Evolutionary conservation across 2,797 vertebrate species (phyloP).

Genomic region (Morelia viridis): DNA sequence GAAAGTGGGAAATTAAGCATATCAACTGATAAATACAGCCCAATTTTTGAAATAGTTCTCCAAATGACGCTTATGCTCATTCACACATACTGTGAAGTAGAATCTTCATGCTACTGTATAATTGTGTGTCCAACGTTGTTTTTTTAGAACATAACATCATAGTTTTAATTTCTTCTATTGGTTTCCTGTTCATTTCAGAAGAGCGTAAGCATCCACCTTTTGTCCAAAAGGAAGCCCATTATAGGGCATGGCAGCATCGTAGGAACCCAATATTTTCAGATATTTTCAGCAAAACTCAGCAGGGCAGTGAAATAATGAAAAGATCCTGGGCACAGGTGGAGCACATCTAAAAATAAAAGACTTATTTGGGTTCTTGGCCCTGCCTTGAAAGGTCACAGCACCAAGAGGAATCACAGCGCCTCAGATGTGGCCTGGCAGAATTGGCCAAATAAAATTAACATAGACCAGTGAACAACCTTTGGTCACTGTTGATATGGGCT

Average conservation of each 20-base stretch:
- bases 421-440: constrained; percentile 48
- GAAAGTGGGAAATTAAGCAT: neutral
- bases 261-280: neutral
- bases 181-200: neutral
- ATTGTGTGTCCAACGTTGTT: neutral
- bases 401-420: constrained; percentile 37
- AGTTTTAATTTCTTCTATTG: neutral
- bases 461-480: constrained; percentile 50
- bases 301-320: neutral
- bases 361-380: constrained; percentile 39
- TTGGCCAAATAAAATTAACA: constrained; percentile 49
- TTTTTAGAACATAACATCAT: neutral
- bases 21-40: neutral
- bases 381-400: constrained; percentile 5
- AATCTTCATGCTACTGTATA: neutral
- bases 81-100: neutral
- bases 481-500: constrained; percentile 44
- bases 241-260: neutral
- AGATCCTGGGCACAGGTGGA: constrained; percentile 22
- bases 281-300: neutral
- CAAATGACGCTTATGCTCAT: neutral
- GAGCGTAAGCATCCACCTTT: neutral
- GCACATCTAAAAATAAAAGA: constrained; percentile 15
- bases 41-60: neutral
- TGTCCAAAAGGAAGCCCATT: neutral